Base-by-base conservation (phyloP, 2,888 invertebrate genomes). In the Epicampocera succincta region DNA sequence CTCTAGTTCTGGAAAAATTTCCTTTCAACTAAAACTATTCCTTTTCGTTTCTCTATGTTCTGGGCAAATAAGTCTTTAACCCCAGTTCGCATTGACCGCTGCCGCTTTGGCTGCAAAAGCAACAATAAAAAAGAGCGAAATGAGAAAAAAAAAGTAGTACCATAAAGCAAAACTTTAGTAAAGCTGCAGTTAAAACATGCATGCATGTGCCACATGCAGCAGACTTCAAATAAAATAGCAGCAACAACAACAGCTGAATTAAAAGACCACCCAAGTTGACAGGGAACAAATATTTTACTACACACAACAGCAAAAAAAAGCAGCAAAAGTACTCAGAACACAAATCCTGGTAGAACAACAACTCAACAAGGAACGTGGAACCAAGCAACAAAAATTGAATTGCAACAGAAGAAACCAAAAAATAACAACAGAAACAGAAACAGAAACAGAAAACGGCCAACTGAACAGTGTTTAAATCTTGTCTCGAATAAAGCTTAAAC, bases 211-310 rank as follows among this genome's bases (percentile, higher is more conserved):
- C 65, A 61, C 61, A 75, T 76, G 68, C 68, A 69, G 61, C 76
- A 69, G 52, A 48, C 68, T 42, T 69, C 65, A 61, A 63, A 65
- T 68, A 61, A 68, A 75, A 29, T 15, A 12, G 33, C 38, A 58
- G 19, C 17, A 61, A 52, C 60, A 76, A 50, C 73, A 80, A 46
- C 61, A 66, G 58, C 69, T 56, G 80, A 65, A 75, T 76, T 71
- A 77, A 78, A 78, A 78, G 89, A 89, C 89, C 89, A 89, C 89
- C 89, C 89, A 89, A 89, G 88, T 88, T 88, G 89, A 88, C 89
- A 88, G 88, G 86, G 86, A 87, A 87, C 88, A 88, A 88, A 88
- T 87, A 78, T 75, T 75, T 61, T 74, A 81, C 81, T 79, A 83
- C 80, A 76, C 72, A 63, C 80, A 66, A 60, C 77, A 48, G 29